phyloP scores from a whole-genome alignment of 2,113 vertebrate species.

The Sphyrna mokarran region DNA sequence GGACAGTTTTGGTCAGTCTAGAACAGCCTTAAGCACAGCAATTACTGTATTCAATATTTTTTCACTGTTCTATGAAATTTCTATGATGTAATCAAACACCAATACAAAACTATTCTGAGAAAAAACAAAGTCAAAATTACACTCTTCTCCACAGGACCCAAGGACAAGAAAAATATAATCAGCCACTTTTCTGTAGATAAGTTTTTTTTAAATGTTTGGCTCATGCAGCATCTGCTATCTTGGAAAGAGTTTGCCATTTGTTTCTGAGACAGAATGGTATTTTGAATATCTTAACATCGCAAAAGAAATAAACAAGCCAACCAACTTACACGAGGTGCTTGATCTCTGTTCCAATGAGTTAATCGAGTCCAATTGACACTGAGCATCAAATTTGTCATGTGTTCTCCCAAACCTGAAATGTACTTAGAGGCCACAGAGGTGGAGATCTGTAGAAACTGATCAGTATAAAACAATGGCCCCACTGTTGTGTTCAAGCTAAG shows the following conservation, averaged over 20 bases:
- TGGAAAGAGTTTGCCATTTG: no score
- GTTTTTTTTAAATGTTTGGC: neutral
- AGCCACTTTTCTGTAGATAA: neutral
- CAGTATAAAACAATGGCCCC: constrained; percentile 82
- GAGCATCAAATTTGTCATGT: constrained; percentile 69
- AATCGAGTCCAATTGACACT: constrained; percentile 74
- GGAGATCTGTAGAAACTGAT: constrained; percentile 93
- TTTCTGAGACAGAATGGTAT: neutral
- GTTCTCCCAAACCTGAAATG: constrained; percentile 82
- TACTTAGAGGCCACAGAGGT: constrained; percentile 69
- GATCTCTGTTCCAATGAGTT: constrained; percentile 86
- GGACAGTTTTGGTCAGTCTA: neutral
- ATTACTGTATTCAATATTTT: neutral
- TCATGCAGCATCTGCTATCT: neutral
- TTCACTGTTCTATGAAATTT: neutral
- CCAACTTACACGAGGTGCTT: constrained; percentile 63
- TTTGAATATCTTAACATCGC: neutral
- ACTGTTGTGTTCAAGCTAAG: constrained; percentile 82
- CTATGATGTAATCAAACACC: neutral
- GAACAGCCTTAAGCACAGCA: neutral
- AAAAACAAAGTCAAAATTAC: neutral
- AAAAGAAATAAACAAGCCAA: neutral
- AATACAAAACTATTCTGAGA: neutral
- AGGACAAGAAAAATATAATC: neutral
- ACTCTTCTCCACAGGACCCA: neutral